phyloP scores from a whole-genome alignment of 2,888 invertebrate species.

The Hirtodrosophila alboralis region DNA sequence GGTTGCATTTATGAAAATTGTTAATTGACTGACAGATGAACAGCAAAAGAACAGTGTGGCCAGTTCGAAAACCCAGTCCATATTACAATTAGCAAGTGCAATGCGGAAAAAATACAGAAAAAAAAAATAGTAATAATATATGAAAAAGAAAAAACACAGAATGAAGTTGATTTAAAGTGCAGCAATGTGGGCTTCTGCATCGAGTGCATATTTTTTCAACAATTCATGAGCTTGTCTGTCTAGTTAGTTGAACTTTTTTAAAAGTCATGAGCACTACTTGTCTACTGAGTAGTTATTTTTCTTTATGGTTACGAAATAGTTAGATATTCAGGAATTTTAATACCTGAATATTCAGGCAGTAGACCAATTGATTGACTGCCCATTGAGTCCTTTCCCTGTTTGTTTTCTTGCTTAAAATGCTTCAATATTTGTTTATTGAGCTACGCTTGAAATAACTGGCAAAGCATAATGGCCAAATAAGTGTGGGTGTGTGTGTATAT shows the following conservation, averaged over 20 bases:
- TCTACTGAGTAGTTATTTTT: too few relatives aligned
- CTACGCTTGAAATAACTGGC: slow-evolving; percentile 62
- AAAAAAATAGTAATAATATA: too few relatives aligned
- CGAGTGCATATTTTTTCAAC: slow-evolving; percentile 43
- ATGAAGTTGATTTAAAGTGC: slow-evolving; percentile 30
- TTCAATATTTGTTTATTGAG: slow-evolving; percentile 73
- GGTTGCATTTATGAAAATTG: slow-evolving; percentile 65
- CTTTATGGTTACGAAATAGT: too few relatives aligned
- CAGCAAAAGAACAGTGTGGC: slow-evolving; percentile 13
- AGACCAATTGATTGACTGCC: slow-evolving; percentile 41
- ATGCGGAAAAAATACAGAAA: slow-evolving; percentile 37
- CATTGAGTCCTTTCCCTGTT: slow-evolving; percentile 23
- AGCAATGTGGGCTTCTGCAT: slow-evolving; percentile 4
- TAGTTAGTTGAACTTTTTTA: slow-evolving; percentile 33
- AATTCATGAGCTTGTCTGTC: slow-evolving; percentile 62
- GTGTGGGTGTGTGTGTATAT: slow-evolving; percentile 1
- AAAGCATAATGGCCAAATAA: slow-evolving; percentile 18
- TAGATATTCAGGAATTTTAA: too few relatives aligned
- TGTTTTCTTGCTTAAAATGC: slow-evolving; percentile 30
- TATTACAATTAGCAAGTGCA: slow-evolving; percentile 50
- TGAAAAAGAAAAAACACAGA: slow-evolving; percentile 14
- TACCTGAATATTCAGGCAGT: background rate
- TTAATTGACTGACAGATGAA: slow-evolving; percentile 69
- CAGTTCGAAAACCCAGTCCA: slow-evolving; percentile 13
- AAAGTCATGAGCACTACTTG: too few relatives aligned